Conservation (phyloP, 1,140 invertebrate species). For the Lineus longissimus region DNA sequence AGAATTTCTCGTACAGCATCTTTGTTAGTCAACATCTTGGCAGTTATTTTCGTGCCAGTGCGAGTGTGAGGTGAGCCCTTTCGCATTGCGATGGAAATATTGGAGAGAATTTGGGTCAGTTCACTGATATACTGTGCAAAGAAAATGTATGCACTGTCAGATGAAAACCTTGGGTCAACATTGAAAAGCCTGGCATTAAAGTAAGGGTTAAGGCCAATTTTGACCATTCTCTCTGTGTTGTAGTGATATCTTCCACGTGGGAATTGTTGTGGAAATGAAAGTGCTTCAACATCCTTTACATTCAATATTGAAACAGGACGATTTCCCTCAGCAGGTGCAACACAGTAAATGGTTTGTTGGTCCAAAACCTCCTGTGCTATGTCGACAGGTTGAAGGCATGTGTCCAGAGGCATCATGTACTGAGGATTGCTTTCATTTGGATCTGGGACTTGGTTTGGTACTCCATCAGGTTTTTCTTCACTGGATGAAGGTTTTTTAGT, state of each 20-base stretch:
- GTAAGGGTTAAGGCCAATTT: neutral
- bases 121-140: neutral
- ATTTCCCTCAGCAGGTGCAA: conserved; percentile 10
- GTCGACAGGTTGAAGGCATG: conserved; percentile 21
- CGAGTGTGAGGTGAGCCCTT: neutral
- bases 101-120: neutral
- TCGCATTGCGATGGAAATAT: neutral
- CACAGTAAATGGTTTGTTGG: conserved; percentile 12
- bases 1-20: neutral
- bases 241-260: neutral
- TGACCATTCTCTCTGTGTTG: neutral
- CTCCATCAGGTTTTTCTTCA: too few species aligned
- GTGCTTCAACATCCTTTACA: neutral
- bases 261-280: neutral
- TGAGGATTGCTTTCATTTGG: too few species aligned
- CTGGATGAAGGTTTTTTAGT: neutral
- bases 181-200: neutral
- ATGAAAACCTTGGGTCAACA: neutral
- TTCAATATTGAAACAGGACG: neutral
- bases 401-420: conserved; percentile 12
- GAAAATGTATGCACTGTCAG: neutral
- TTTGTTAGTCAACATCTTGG: neutral
- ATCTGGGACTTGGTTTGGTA: neutral
- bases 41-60: neutral
- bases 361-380: conserved; percentile 21